Evolutionary conservation across 1,140 invertebrate species (phyloP).

Genomic region (Monochamus saltuarius): DNA sequence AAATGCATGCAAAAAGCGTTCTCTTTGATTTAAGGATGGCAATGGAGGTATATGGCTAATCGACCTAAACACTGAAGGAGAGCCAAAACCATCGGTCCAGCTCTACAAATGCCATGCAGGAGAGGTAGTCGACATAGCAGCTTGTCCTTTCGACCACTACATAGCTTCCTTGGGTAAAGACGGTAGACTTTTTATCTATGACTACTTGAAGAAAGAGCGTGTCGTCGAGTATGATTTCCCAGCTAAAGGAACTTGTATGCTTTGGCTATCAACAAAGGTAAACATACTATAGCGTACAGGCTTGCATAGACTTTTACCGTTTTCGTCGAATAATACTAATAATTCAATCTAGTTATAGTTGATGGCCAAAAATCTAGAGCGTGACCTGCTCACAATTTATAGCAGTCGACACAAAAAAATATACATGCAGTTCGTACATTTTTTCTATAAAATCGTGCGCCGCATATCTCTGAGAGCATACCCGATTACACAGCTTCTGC

Average conservation of each 20-base stretch:
- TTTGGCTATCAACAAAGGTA: constrained; percentile 73
- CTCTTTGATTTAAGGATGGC: constrained; percentile 63
- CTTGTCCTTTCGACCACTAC: constrained; percentile 65
- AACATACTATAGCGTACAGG: constrained; percentile 35
- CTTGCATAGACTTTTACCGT: too few relatives aligned
- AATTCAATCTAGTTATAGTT: too few relatives aligned
- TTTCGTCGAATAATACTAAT: too few relatives aligned
- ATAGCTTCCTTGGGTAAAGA: constrained; percentile 69
- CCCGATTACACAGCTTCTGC: too few relatives aligned
- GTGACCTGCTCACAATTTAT: too few relatives aligned
- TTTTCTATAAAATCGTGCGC: too few relatives aligned
- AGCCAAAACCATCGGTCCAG: constrained; percentile 58
- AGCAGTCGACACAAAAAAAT: too few relatives aligned
- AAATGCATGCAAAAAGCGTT: too few relatives aligned
- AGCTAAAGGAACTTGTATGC: constrained; percentile 61
- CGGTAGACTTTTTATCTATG: constrained; percentile 70
- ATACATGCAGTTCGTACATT: too few relatives aligned
- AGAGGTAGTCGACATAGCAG: constrained; percentile 65
- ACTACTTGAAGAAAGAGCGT: constrained; percentile 62
- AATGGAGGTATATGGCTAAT: constrained; percentile 81
- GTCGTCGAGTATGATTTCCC: constrained; percentile 64
- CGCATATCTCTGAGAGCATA: too few relatives aligned
- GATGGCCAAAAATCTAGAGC: too few relatives aligned
- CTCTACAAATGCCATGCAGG: constrained; percentile 75
- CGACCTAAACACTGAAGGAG: constrained; percentile 68